Conservation (phyloP, 2,113 vertebrate species). For the Cricetomys ansorgei region DNA sequence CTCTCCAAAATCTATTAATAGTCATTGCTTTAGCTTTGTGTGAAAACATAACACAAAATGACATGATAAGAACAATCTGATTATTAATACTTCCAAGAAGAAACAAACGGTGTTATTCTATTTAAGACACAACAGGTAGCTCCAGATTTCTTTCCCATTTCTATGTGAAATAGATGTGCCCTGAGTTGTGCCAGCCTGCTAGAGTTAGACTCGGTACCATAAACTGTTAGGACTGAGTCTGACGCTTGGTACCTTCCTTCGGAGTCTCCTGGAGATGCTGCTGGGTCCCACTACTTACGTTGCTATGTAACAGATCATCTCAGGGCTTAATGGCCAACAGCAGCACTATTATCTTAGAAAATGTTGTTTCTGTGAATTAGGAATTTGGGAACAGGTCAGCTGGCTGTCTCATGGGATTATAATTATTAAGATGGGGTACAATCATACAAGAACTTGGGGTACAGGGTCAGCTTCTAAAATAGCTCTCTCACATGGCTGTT, state of each 20-base stretch:
- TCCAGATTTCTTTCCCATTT: background rate
- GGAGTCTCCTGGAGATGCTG: background rate
- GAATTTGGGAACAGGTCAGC: slow-evolving; percentile 19
- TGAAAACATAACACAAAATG: slow-evolving; percentile 17
- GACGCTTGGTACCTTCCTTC: background rate
- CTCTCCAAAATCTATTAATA: slow-evolving; percentile 15
- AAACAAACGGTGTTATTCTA: background rate
- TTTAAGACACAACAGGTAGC: background rate
- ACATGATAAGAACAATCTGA: slow-evolving; percentile 2
- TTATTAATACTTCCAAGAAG: slow-evolving; percentile 35
- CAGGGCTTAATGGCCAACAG: background rate
- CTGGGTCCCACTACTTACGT: background rate
- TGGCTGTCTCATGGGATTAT: background rate
- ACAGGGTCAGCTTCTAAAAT: background rate
- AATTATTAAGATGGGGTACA: background rate
- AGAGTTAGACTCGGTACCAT: background rate
- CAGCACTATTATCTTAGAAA: slow-evolving; percentile 2
- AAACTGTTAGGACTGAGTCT: background rate
- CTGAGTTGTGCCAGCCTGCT: background rate
- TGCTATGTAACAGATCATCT: background rate
- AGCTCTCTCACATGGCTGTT: background rate
- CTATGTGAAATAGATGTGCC: background rate
- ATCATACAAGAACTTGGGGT: background rate
- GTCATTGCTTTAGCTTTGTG: slow-evolving; percentile 18
- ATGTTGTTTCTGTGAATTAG: slow-evolving; percentile 26